Percentiles rank a stretch among this genome's conserved stretches.
phyloP scores from a whole-genome alignment of 1,140 invertebrate species.

The Drosophila sp. region DNA sequence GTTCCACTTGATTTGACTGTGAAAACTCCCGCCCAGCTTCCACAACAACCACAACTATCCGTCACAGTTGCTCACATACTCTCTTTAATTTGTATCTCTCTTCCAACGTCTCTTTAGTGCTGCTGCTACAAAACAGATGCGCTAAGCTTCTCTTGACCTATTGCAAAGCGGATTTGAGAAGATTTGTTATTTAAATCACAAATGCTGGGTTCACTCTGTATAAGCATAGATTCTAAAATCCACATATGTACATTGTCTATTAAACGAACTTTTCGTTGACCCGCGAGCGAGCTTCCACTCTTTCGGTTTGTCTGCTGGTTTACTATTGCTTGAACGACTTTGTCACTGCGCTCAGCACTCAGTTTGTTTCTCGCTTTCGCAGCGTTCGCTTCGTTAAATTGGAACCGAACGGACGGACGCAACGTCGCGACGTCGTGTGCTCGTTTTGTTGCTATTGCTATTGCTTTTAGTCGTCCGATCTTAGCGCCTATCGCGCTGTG shows the following conservation, averaged over 20 bases:
- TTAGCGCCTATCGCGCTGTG: conserved; percentile 57
- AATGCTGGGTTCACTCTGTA: too few relatives aligned
- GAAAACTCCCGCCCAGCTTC: conserved; percentile 46
- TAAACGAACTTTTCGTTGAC: neutral
- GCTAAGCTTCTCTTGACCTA: neutral
- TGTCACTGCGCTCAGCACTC: conserved; percentile 39
- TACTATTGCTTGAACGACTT: conserved; percentile 23
- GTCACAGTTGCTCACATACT: neutral
- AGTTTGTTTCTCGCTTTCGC: conserved; percentile 47
- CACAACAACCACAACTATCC: conserved; percentile 38
- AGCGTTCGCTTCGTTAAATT: conserved; percentile 29
- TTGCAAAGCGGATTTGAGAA: neutral
- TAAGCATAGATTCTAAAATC: too few relatives aligned
- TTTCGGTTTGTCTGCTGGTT: neutral
- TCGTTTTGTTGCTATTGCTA: conserved; percentile 38
- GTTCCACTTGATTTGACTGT: conserved; percentile 52
- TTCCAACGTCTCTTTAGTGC: too few relatives aligned
- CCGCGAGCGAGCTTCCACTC: neutral
- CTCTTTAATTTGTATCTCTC: neutral
- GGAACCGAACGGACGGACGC: conserved; percentile 13
- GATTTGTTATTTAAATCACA: neutral
- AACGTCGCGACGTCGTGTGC: conserved; percentile 21
- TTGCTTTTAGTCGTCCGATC: conserved; percentile 67
- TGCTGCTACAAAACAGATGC: neutral
- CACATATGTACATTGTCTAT: too few relatives aligned